Evolutionary conservation across 1,140 invertebrate species (phyloP), one percentile per base, ranked within the genome.

Genomic region (Rhopalosiphum maidis): DNA sequence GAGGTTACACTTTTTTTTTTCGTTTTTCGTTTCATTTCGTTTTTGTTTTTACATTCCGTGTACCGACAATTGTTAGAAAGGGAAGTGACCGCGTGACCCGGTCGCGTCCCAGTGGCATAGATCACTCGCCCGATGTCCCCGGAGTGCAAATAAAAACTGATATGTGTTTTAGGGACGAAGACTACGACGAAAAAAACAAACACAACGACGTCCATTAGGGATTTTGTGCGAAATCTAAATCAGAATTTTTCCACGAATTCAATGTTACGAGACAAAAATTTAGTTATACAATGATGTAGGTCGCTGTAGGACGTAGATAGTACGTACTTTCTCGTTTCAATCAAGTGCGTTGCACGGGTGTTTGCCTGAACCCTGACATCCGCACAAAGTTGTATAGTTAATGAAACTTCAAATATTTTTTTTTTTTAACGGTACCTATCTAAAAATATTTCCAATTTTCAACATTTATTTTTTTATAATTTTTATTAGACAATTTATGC

Each of bases 101-200:
- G 30, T 15, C 9, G 35, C 15, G 37, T 68, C 89, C 89, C 89
- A 41, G 51, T 37, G 55, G 89, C 30, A 90, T 90, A 90, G 89
- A 90, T 90, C 89, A 90, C 54, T 60, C 22, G 55, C 8, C n/a
- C 9, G 51, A 90, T 41, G 35, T 90, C 54, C 89, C 89, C 23
- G 22, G 55, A 25, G 89, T 60, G 35, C 54, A 30, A 60, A 90
- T 90, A 90, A 90, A 90, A 90, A 90, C 89, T 90, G 35, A 90
- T 90, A 41, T 35, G 51, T 90, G 46, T 60, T 90, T 68, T 60
- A 41, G 88, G 30, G 35, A 90, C 30, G 60, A n/a, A 68, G 30
- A 68, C 60, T 68, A 15, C 60, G 30, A 87, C 46, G 46, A 21
- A 51, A 18, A 46, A 43, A 86, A 86, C 23, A 46, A 86, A 9